Evolutionary conservation across 92 coral and sea anemone genomes (phyloP), one percentile per base, ranked within the genome.

Genomic region (Palythoa grandis): DNA sequence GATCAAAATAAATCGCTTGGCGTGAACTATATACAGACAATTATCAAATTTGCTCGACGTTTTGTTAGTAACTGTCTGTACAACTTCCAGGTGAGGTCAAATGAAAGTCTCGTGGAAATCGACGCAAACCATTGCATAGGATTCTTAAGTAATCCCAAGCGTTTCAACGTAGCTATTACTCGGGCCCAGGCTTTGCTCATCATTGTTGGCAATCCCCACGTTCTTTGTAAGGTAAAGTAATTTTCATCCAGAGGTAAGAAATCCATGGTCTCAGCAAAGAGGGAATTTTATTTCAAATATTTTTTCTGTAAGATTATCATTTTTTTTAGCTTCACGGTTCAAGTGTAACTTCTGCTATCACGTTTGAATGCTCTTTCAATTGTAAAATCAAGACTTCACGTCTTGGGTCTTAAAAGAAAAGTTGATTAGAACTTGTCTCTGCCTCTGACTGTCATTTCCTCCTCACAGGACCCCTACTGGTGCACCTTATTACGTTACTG

Each of bases 161-260:
- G 99, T 16, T 97, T 97, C 83, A 97, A 95, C 88, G 99, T 97
- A 70, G 98, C 98, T 23, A 92, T 97, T 75, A 97, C 99, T 82
- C 91, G 99, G 40, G 98, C 99, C 82, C 99, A 97, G 91, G 93
- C 98, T 17, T 93, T 97, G 88, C 96, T 95, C 76, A 71, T 97
- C 23, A 92, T 97, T 16, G 83, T 97, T 63, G 99, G 99, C 13
- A 95, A 97, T 65, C 99, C 99, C 0, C 95, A 93, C 76, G 99
- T 97, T 57, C 93, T 97, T 29, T 93, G 95, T 76, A 93, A 94
- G 98, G 99, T 97, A 83, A 85, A 84, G 16, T 47, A n/a, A 43
- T 43, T 43, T 43, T 8, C 50, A 43, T 43, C 3, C 50, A 43
- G 50, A 43, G 6, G 50, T 43, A 43, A 3, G 6, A 5, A 43